A percentile compares a stretch with the other conserved stretches of the same genome.
phyloP scores from a whole-genome alignment of 1,140 invertebrate species.

The Druon quercuslanigerum region DNA sequence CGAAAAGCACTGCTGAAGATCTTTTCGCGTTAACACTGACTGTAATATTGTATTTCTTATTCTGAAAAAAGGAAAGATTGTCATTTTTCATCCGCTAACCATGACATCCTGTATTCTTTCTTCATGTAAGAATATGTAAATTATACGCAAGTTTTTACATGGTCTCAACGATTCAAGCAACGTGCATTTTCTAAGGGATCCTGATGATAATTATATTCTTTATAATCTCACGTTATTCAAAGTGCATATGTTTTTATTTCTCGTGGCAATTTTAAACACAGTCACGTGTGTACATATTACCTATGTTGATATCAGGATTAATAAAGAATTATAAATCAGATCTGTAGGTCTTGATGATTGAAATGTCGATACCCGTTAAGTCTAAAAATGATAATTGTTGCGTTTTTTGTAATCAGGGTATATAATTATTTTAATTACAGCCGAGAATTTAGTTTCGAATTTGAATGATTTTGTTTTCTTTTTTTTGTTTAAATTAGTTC shows the following conservation, averaged over 20 bases:
- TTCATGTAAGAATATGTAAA: slow-evolving; percentile 11
- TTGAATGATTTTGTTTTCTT: no score
- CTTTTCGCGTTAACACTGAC: background rate
- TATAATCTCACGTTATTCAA: slow-evolving; percentile 70
- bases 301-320: slow-evolving; percentile 50
- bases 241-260: slow-evolving; percentile 72
- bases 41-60: background rate
- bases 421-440: no score
- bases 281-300: slow-evolving; percentile 60
- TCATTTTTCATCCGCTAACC: background rate
- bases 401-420: no score
- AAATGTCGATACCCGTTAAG: background rate
- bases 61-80: background rate
- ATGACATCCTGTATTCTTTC: slow-evolving; percentile 17
- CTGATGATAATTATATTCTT: slow-evolving; percentile 68
- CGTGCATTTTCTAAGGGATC: slow-evolving; percentile 55
- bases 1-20: background rate
- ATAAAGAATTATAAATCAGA: slow-evolving; percentile 43
- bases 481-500: no score
- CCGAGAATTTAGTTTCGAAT: no score
- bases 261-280: slow-evolving; percentile 60
- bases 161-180: slow-evolving; percentile 45
- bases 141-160: slow-evolving; percentile 22
- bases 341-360: slow-evolving; percentile 3
- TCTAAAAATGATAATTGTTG: background rate